These are phyloP conservation scores for Loxodonta africana DNA, from an alignment of 2,113 vertebrate species.

Conservation along the genomic window DNA sequence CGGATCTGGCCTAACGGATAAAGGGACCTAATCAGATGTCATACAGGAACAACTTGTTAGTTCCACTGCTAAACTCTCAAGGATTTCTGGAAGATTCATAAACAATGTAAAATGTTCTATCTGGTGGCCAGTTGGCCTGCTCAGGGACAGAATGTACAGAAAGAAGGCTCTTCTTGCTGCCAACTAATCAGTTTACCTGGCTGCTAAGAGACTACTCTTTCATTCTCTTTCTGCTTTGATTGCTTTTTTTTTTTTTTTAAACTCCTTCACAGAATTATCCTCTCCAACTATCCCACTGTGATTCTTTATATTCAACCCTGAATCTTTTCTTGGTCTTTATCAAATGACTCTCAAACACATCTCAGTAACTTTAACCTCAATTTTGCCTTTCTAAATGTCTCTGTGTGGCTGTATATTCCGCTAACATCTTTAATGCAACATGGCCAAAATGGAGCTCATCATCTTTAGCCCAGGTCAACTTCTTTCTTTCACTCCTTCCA, in stretches of 20 bases:
- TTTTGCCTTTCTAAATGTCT: too few relatives aligned
- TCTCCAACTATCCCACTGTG: too few relatives aligned
- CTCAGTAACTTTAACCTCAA: too few relatives aligned
- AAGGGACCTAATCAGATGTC: not conserved
- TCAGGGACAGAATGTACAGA: not conserved
- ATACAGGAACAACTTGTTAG: not conserved
- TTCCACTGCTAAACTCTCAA: not conserved
- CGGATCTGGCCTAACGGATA: too few relatives aligned
- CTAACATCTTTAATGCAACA: not conserved
- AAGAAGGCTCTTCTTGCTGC: not conserved
- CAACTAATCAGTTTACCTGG: not conserved
- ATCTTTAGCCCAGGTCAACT: not conserved
- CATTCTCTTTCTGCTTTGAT: too few relatives aligned
- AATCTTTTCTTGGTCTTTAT: too few relatives aligned
- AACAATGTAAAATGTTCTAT: not conserved
- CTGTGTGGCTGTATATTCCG: not conserved
- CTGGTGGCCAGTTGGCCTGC: not conserved
- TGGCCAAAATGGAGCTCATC: not conserved
- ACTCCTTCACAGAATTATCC: too few relatives aligned
- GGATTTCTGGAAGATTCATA: not conserved
- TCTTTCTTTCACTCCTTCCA: not conserved
- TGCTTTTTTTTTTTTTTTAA: too few relatives aligned
- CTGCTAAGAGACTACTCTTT: too few relatives aligned
- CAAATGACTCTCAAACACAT: too few relatives aligned
- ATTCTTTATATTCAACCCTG: too few relatives aligned